These are phyloP conservation scores for Agapostemon virescens DNA, from an alignment of 2,888 invertebrate species.

Conservation along the genomic window DNA sequence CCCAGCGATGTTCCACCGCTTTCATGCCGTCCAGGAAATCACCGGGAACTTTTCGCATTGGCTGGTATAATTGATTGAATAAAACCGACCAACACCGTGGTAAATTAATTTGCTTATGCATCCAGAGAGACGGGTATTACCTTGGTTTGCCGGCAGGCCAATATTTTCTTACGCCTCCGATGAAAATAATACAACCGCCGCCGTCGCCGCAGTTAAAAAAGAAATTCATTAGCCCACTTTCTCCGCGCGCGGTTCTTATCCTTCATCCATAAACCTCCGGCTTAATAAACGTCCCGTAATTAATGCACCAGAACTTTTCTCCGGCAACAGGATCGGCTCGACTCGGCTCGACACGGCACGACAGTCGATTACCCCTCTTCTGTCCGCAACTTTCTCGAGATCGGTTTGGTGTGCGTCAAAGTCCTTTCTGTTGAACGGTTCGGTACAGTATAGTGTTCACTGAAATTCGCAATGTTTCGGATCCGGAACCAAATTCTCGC, in stretches of 20 bases:
- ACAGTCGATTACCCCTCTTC: conserved; percentile 9
- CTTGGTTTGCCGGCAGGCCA: neutral
- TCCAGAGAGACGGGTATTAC: neutral
- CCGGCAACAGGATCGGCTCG: conserved; percentile 4
- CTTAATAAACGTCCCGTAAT: conserved; percentile 23
- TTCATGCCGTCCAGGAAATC: conserved; percentile 8
- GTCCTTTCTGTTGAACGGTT: conserved; percentile 55
- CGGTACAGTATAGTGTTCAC: neutral
- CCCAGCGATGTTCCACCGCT: neutral
- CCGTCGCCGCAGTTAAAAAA: conserved; percentile 1
- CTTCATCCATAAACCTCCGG: neutral
- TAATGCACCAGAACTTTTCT: conserved; percentile 36
- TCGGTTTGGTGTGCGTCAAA: conserved; percentile 34
- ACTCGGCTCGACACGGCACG: neutral
- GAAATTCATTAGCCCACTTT: conserved; percentile 17
- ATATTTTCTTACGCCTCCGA: conserved; percentile 8
- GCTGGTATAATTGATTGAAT: neutral
- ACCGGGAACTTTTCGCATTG: neutral
- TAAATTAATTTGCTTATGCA: neutral
- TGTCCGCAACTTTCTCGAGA: conserved; percentile 40
- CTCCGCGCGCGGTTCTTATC: conserved; percentile 6
- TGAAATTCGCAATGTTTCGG: neutral
- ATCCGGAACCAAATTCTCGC: neutral
- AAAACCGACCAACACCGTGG: neutral
- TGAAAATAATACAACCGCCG: conserved; percentile 5